Percentiles rank a stretch among this genome's conserved stretches.
phyloP scores from a whole-genome alignment of 2,797 vertebrate species.

The Manis crassicaudata region DNA sequence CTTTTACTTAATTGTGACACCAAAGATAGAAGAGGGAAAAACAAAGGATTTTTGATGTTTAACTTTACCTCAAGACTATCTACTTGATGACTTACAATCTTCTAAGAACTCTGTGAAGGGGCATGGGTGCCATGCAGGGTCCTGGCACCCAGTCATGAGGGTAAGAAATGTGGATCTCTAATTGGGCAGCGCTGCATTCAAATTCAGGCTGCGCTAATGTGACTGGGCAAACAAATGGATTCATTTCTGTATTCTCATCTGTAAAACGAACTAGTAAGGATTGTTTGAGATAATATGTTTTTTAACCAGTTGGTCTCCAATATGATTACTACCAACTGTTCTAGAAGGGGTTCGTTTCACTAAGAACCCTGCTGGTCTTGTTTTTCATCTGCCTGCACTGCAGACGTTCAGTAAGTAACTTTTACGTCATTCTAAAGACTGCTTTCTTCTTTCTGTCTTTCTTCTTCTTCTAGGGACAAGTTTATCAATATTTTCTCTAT shows the following conservation, averaged over 20 bases:
- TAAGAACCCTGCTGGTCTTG: background rate
- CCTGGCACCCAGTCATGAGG: background rate
- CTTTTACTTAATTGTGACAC: background rate
- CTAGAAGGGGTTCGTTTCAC: background rate
- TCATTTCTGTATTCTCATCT: background rate
- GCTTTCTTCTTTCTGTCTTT: background rate
- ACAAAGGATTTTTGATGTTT: constrained; percentile 10
- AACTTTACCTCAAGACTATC: background rate
- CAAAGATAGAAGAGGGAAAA: background rate
- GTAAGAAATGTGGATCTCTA: background rate
- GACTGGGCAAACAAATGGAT: background rate
- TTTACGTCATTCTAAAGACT: background rate
- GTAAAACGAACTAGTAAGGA: background rate
- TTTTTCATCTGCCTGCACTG: background rate
- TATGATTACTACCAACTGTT: background rate
- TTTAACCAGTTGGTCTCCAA: background rate
- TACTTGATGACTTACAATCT: background rate
- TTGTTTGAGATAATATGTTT: background rate
- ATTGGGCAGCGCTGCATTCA: background rate
- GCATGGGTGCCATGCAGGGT: background rate
- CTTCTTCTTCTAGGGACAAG: background rate
- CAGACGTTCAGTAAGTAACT: background rate
- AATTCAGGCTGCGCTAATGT: background rate
- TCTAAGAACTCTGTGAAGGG: background rate
- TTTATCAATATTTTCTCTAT: background rate